Evolutionary conservation across 2,113 vertebrate species (phyloP).

Genomic region (Sinocyclocheilus grahami): DNA sequence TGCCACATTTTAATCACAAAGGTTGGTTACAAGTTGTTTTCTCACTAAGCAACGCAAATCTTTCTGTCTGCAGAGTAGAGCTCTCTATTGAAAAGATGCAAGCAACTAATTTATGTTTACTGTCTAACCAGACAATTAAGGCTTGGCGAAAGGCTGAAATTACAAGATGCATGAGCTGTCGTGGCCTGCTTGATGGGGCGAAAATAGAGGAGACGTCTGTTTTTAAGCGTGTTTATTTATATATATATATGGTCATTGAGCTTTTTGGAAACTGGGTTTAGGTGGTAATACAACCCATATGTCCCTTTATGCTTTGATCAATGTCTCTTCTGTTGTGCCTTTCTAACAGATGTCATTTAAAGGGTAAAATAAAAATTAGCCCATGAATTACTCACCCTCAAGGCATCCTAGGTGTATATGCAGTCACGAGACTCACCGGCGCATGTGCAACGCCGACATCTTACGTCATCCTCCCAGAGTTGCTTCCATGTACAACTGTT

Average conservation of each 20-base stretch:
- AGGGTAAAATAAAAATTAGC: no score
- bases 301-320: constrained; percentile 61
- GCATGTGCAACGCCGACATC: no score
- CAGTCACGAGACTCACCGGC: no score
- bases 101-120: constrained; percentile 67
- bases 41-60: constrained; percentile 47
- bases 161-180: constrained; percentile 64
- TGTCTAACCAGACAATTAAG: constrained; percentile 68
- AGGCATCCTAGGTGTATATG: no score
- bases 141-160: constrained; percentile 61
- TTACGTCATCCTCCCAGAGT: no score
- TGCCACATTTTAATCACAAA: constrained; percentile 25
- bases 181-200: constrained; percentile 62
- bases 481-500: no score
- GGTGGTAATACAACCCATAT: constrained; percentile 65
- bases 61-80: constrained; percentile 46
- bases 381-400: no score
- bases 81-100: constrained; percentile 50
- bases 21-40: constrained; percentile 27
- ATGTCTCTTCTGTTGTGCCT: constrained; percentile 30
- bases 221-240: constrained; percentile 56
- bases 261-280: constrained; percentile 58
- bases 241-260: constrained; percentile 26
- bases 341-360: constrained; percentile 4
- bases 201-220: constrained; percentile 66